Conservation (phyloP, 1,140 invertebrate genomes). For the Bombus impatiens region DNA sequence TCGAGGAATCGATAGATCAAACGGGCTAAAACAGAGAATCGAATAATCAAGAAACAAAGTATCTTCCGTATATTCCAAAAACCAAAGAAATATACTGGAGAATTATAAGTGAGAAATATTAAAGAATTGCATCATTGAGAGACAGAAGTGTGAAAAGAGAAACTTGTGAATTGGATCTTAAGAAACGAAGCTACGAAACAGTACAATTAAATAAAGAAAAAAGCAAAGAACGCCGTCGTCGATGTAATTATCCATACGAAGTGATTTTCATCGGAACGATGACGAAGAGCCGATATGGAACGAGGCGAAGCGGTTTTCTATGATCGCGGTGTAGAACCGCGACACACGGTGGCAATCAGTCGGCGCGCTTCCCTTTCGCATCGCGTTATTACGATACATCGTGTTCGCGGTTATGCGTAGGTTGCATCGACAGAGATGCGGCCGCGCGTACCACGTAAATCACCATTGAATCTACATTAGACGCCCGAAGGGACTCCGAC, state of each 20-base stretch:
- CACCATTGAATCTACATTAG: slow-evolving; percentile 26
- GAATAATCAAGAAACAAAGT: too few relatives aligned
- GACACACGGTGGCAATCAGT: slow-evolving; percentile 47
- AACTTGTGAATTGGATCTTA: too few relatives aligned
- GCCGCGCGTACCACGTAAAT: slow-evolving; percentile 7
- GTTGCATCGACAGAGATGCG: slow-evolving; percentile 9
- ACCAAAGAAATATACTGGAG: not conserved
- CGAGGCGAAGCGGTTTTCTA: not conserved
- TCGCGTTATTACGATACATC: slow-evolving; percentile 50
- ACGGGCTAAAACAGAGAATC: too few relatives aligned
- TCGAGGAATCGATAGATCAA: not conserved
- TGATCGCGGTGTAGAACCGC: slow-evolving; percentile 28
- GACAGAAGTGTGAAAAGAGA: not conserved
- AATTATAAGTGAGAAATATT: not conserved
- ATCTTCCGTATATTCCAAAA: not conserved
- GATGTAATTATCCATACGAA: not conserved
- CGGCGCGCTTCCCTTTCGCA: slow-evolving; percentile 30
- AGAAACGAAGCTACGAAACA: not conserved
- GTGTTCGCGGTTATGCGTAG: slow-evolving; percentile 31
- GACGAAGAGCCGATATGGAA: too few relatives aligned
- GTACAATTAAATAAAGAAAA: not conserved
- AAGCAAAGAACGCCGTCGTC: not conserved
- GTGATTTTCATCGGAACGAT: not conserved
- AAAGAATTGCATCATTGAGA: not conserved
- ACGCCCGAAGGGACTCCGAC: not conserved